Evolutionary conservation across 53 echinoderm and acorn worm genomes (phyloP).

Genomic region (Arbacia lixula): DNA sequence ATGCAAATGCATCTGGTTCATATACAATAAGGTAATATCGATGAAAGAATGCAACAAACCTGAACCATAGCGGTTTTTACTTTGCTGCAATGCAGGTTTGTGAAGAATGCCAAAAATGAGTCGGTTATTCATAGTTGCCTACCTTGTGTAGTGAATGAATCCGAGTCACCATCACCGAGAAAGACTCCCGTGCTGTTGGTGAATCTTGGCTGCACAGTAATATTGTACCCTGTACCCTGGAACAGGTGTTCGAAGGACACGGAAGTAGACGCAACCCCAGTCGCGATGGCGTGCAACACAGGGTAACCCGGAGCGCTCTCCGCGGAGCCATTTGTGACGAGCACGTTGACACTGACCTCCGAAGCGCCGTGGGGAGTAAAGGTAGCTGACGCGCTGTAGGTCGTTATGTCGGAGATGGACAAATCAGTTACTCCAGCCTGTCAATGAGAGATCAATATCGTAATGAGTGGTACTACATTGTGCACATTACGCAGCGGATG

Average conservation of each 20-base stretch:
- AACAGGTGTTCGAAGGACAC: neutral
- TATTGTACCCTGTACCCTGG: neutral
- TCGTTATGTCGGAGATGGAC: neutral
- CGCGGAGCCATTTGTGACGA: neutral
- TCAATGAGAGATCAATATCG: no score
- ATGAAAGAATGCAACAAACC: no score
- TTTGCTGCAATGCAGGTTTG: no score
- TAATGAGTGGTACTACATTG: no score
- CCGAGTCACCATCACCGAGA: neutral
- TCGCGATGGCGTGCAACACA: no score
- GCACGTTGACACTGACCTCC: neutral
- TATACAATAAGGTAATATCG: no score
- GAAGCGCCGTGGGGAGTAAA: neutral
- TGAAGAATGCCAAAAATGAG: no score
- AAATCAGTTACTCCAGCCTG: no score
- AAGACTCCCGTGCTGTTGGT: neutral
- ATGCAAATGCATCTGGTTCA: no score
- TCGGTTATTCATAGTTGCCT: neutral
- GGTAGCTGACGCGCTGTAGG: neutral
- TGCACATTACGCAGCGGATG: no score
- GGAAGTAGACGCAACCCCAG: neutral
- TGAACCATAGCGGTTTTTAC: no score
- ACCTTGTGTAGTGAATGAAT: neutral
- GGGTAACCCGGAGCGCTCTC: neutral
- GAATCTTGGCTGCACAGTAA: neutral